Conservation (phyloP, 2,797 vertebrate genomes). For the Sebastes ruberrimus region DNA sequence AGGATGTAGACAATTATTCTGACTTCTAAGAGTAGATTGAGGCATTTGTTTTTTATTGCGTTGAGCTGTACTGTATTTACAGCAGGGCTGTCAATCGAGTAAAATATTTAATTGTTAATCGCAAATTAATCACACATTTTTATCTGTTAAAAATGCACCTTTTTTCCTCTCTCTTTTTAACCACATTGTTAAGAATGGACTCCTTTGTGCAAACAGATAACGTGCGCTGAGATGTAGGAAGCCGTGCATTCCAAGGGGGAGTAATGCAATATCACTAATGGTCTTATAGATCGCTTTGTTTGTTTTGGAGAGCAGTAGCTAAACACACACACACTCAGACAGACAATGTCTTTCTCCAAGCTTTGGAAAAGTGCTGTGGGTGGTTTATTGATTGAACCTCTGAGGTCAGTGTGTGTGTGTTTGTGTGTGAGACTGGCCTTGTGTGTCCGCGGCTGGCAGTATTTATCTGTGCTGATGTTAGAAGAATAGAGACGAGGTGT, state of each 20-base stretch:
- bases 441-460: conserved; percentile 25
- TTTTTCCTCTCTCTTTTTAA: too few species aligned
- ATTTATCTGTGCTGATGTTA: conserved; percentile 57
- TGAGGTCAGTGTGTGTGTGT: conserved; percentile 23
- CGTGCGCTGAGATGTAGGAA: not conserved
- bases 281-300: conserved; percentile 37
- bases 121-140: too few species aligned
- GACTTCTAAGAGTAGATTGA: not conserved
- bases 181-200: not conserved
- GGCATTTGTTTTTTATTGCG: not conserved
- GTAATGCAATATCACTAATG: conserved; percentile 37
- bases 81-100: not conserved
- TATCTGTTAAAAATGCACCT: too few species aligned
- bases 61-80: not conserved
- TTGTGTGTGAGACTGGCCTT: not conserved
- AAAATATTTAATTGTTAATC: too few species aligned
- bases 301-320: conserved; percentile 33
- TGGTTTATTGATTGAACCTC: conserved; percentile 63
- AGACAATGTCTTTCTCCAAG: conserved; percentile 17
- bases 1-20: not conserved
- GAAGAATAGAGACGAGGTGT: conserved; percentile 60
- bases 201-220: conserved; percentile 19
- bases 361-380: conserved; percentile 58
- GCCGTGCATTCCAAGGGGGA: conserved; percentile 1
- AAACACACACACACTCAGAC: not conserved